Base-by-base conservation (phyloP, 2,113 vertebrate genomes). In the Aspidoscelis tigris region DNA sequence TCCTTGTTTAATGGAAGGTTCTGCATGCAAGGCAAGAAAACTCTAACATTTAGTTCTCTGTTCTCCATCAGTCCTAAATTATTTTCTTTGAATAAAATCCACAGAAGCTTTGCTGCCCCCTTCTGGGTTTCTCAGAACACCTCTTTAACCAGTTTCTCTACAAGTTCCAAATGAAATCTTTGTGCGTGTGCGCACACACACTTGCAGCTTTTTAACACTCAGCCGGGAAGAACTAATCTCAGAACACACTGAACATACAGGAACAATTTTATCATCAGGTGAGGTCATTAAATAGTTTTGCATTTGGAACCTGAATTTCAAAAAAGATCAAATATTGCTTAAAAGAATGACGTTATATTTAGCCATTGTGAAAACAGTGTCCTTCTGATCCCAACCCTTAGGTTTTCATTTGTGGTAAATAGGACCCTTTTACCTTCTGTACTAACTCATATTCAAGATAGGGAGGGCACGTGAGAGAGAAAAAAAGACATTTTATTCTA, bases 41-140 rank as follows among this genome's bases (percentile, higher is more conserved):
- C 10, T 24, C 41, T 78, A 39, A 64, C 33, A 10, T 26, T 33
- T 11, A 50, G 0, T 24, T 44, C 14, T 22, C 11, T 0, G 44
- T 74, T 76, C 72, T 83, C 12, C 41, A 74, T 5, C 7, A 73
- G 58, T 61, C 18, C 58, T 18, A 61, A 12, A 61, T 61, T 61
- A 12, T 61, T 12, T 61, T 61, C 58, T 61, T 61, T 61, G 58
- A 61, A 61, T 18, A 61, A 61, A 22, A 8, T 33, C 50, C 33
- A n/a, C 26, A 47, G 33, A 10, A 41, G 69, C 24, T 78, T 66
- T 83, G 24, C 69, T 73, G 47, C 80, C 86, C 76, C 7, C 47
- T 41, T 66, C 55, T 73, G 68, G 80, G 43, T 2, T 61, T 26
- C 21, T 58, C 9, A 14, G 12, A n/a, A 39, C 33, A 71, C 10